phyloP scores from a whole-genome alignment of 2,888 invertebrate genomes.

The Plagodis dolabraria region DNA sequence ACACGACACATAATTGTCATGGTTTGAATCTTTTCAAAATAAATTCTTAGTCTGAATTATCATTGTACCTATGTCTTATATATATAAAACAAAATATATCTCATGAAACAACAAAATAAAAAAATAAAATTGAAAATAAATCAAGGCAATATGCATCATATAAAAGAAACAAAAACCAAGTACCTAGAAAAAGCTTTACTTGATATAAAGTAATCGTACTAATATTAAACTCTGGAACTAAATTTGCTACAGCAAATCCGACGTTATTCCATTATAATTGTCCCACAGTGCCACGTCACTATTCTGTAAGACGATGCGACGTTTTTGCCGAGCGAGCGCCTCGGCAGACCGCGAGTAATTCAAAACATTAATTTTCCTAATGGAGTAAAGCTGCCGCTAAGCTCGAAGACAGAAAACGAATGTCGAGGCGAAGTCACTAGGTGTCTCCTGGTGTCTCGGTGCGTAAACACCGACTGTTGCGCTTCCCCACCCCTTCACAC shows the following conservation, averaged over 20 bases:
- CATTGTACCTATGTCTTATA: too few relatives aligned
- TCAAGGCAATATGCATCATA: too few relatives aligned
- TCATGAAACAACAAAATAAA: too few relatives aligned
- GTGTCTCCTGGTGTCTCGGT: constrained; percentile 57
- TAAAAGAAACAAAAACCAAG: too few relatives aligned
- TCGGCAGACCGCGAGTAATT: constrained; percentile 62
- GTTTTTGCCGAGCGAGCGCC: constrained; percentile 38
- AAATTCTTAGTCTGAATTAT: too few relatives aligned
- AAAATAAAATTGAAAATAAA: too few relatives aligned
- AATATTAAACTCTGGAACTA: background rate
- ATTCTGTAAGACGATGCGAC: constrained; percentile 32
- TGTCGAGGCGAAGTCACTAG: constrained; percentile 57
- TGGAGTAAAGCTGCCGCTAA: constrained; percentile 78
- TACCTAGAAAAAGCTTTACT: too few relatives aligned
- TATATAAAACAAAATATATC: too few relatives aligned
- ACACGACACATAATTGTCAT: too few relatives aligned
- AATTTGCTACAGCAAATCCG: constrained; percentile 9
- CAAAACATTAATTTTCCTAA: constrained; percentile 85
- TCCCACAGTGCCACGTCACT: constrained; percentile 29
- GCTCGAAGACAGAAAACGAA: constrained; percentile 67
- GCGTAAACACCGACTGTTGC: constrained; percentile 75
- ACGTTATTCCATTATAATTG: constrained; percentile 28
- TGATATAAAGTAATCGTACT: background rate
- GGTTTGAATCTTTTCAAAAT: too few relatives aligned
- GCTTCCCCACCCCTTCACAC: constrained; percentile 41